Percentiles rank a stretch among this genome's conserved stretches.
These are phyloP conservation scores for Labroides dimidiatus DNA, from an alignment of 2,797 vertebrate genomes.

Conservation along the genomic window DNA sequence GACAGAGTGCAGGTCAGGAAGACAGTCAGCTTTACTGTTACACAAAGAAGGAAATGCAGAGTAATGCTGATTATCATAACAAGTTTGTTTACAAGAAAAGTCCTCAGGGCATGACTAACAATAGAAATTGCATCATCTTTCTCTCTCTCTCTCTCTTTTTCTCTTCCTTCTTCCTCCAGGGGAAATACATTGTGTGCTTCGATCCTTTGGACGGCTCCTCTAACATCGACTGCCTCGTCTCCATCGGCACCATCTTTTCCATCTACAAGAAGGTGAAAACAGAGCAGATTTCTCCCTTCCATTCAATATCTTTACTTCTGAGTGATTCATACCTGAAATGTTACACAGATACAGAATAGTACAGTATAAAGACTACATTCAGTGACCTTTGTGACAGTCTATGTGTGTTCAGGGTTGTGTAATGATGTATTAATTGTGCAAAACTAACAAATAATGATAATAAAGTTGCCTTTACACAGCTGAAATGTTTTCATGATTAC, in stretches of 20 bases:
- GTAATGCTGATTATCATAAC: not conserved
- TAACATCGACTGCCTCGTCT: slow-evolving; percentile 95
- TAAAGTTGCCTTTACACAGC: too few species aligned
- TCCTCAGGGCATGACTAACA: not conserved
- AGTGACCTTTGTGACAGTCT: too few species aligned
- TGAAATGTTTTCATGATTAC: not conserved
- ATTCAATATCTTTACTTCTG: too few species aligned
- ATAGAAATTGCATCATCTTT: not conserved
- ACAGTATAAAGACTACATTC: too few species aligned
- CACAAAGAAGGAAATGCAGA: not conserved
- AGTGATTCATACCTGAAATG: too few species aligned
- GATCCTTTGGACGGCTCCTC: slow-evolving; percentile 96
- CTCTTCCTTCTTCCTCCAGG: slow-evolving; percentile 74
- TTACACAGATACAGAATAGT: too few species aligned
- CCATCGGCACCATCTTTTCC: slow-evolving; percentile 94
- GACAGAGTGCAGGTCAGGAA: not conserved
- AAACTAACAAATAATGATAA: too few species aligned
- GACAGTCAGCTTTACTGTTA: too few species aligned
- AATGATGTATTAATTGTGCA: too few species aligned
- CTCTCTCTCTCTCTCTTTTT: not conserved
- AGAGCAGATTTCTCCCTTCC: too few species aligned
- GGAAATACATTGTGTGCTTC: slow-evolving; percentile 95
- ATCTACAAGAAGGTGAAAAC: slow-evolving; percentile 88
- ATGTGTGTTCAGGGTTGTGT: too few species aligned
- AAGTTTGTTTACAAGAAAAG: not conserved